phyloP scores from a whole-genome alignment of 2,888 invertebrate species.

The Microctonus aethiopoides region DNA sequence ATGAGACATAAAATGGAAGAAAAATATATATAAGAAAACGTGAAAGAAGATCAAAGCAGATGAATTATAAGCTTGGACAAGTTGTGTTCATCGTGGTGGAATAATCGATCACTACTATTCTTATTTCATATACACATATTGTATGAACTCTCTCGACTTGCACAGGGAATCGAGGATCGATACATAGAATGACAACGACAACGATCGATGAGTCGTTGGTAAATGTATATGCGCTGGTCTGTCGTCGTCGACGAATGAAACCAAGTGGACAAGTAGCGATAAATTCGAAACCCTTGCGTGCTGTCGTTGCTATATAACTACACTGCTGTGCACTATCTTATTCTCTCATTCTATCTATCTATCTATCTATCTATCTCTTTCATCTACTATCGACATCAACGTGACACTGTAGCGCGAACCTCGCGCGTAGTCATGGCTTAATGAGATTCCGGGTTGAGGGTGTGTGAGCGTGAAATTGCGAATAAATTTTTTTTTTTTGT shows the following conservation, averaged over 20 bases:
- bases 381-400: conserved; percentile 29
- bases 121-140: conserved; percentile 12
- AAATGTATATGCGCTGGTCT: not conserved
- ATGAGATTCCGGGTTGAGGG: conserved; percentile 44
- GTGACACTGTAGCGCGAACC: conserved; percentile 20
- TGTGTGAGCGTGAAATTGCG: conserved; percentile 45
- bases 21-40: not conserved
- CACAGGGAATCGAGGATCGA: not conserved
- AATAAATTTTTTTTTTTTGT: conserved; percentile 38
- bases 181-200: not conserved
- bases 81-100: conserved; percentile 1
- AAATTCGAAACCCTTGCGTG: conserved; percentile 18
- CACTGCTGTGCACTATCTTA: not conserved
- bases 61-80: not conserved
- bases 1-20: not conserved
- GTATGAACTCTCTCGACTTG: not conserved
- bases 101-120: not conserved
- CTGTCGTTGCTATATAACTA: conserved; percentile 3
- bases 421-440: conserved; percentile 35
- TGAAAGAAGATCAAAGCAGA: not conserved
- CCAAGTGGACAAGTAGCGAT: conserved; percentile 28
- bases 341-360: too few relatives aligned
- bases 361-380: conserved; percentile 19
- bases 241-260: conserved; percentile 14
- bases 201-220: conserved; percentile 22